A percentile compares a stretch with the other conserved stretches of the same genome.
phyloP scores from a whole-genome alignment of 2,113 vertebrate genomes.

The Megaptera novaeangliae region DNA sequence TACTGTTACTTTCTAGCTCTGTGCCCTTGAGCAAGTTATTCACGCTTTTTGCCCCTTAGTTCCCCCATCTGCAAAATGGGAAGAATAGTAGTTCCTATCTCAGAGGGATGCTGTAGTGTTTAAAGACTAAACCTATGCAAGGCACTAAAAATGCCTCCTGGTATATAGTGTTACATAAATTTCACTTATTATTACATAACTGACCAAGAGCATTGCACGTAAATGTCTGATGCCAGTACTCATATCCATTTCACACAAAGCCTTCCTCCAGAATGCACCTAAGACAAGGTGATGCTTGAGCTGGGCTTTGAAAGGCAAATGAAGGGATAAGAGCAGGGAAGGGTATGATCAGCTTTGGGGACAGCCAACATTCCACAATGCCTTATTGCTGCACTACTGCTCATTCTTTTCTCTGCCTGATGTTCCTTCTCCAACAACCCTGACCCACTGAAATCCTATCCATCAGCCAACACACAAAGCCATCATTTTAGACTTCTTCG shows the following conservation, averaged over 20 bases:
- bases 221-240: not conserved
- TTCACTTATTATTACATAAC: not conserved
- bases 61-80: not conserved
- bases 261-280: not conserved
- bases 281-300: not conserved
- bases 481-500: not conserved
- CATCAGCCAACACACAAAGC: not conserved
- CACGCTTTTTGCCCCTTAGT: not conserved
- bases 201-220: not conserved
- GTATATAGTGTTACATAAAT: not conserved
- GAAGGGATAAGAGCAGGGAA: not conserved
- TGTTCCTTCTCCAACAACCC: not conserved
- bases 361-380: not conserved
- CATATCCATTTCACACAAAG: not conserved
- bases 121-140: not conserved
- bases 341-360: fast-evolving
- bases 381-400: not conserved
- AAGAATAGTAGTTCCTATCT: not conserved
- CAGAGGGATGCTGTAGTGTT: not conserved
- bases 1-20: not conserved
- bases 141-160: not conserved
- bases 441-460: not conserved
- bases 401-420: not conserved
- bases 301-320: not conserved
- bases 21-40: not conserved